Evolutionary conservation across 2,888 invertebrate genomes (phyloP), one percentile per base, ranked within the genome.

Genomic region (Malachius bipustulatus): DNA sequence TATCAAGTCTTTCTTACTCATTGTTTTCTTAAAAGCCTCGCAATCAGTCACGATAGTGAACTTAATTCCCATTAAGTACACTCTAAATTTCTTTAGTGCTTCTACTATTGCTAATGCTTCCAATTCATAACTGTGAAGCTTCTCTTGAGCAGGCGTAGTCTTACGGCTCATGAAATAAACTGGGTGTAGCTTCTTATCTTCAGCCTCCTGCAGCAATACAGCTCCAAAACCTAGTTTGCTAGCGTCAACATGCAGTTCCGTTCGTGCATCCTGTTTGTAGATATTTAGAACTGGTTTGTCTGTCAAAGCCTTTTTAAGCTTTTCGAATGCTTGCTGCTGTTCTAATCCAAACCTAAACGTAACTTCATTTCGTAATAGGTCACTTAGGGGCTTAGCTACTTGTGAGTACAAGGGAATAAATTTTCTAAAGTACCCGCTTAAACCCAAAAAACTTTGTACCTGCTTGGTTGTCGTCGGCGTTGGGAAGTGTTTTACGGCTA

Each of bases 11-110:
- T 39, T 49, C n/a, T 59, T 59, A 1, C 41, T 27, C 49, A 57
- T 48, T 0, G 54, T 56, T 36, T 42, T 45, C 10, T 47, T 36
- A 28, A 58, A 54, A 2, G 56, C 50, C 9, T 44, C 38, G 29
- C 55, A 57, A 39, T 57, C 57, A 0, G 53, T 55, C 2, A 54
- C 38, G n/a, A 56, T 49, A 37, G 49, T 56, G 30, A 55, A 54
- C 12, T 41, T 30, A 16, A 37, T 11, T n/a, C n/a, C n/a, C n/a
- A n/a, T n/a, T n/a, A n/a, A n/a, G n/a, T n/a, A n/a, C n/a, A n/a
- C n/a, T n/a, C 53, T 28, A 40, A 56, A 57, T 31, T 52, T 55
- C 19, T 54, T 52, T 1, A 56, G 30, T 1, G 56, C 49, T 41
- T 51, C 39, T 3, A 56, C 44, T 4, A 58, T 43, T 0, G 54